Evolutionary conservation across 2,888 invertebrate genomes (phyloP).

Genomic region (Cyclophora punctaria): DNA sequence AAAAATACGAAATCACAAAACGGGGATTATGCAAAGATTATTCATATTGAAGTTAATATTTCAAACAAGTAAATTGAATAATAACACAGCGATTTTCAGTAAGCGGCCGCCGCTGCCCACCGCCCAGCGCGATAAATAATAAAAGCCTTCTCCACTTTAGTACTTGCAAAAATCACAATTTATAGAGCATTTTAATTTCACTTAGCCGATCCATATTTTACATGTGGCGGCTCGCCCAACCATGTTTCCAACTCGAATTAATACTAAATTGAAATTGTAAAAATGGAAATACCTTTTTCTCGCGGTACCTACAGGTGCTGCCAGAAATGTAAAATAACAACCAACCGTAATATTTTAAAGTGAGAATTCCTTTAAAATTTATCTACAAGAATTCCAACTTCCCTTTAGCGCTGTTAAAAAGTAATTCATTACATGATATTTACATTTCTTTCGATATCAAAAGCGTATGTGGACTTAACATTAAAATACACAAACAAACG

Average conservation of each 20-base stretch:
- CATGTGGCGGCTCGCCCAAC: constrained; percentile 70
- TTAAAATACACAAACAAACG: constrained; percentile 21
- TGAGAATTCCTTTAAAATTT: constrained; percentile 19
- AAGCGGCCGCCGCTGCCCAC: constrained; percentile 60
- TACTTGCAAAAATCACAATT: constrained; percentile 76
- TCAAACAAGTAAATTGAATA: constrained; percentile 69
- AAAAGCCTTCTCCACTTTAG: constrained; percentile 75
- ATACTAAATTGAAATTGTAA: constrained; percentile 76
- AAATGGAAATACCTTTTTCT: constrained; percentile 75
- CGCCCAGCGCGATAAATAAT: constrained; percentile 67
- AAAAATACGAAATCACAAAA: constrained; percentile 17
- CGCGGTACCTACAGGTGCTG: constrained; percentile 61
- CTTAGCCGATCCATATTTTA: constrained; percentile 76
- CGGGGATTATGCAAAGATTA: constrained; percentile 35
- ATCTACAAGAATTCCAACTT: constrained; percentile 21
- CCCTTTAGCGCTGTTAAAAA: constrained; percentile 13
- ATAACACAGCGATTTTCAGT: constrained; percentile 67
- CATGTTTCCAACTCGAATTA: constrained; percentile 69
- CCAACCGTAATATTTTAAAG: constrained; percentile 45
- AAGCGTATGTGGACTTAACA: constrained; percentile 20
- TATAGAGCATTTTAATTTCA: constrained; percentile 76
- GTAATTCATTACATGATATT: constrained; percentile 14
- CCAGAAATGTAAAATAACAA: constrained; percentile 61
- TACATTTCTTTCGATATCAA: constrained; percentile 9
- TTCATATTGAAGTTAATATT: constrained; percentile 53